These are phyloP conservation scores for Masticophis lateralis DNA, from an alignment of 2,797 vertebrate species.

Conservation along the genomic window DNA sequence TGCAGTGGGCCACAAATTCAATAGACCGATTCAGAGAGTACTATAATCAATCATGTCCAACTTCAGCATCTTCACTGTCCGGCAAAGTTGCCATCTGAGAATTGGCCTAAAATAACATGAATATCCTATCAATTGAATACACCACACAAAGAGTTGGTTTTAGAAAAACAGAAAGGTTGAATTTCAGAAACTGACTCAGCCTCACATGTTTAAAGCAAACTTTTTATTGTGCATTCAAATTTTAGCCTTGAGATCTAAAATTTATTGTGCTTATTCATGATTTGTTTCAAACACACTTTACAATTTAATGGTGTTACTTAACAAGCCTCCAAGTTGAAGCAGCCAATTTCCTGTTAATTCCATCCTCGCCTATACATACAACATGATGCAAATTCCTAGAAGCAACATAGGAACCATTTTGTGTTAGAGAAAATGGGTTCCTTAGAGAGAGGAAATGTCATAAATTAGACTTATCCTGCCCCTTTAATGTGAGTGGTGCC, in stretches of 20 bases:
- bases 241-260: slow-evolving; percentile 15
- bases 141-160: background rate
- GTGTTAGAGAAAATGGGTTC: background rate
- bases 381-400: slow-evolving; percentile 28
- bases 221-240: slow-evolving; percentile 12
- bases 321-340: slow-evolving; percentile 28
- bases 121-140: background rate
- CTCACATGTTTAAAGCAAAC: background rate
- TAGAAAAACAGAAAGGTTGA: background rate
- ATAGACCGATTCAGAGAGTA: slow-evolving; percentile 15
- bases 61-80: slow-evolving; percentile 34
- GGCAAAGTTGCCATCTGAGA: background rate
- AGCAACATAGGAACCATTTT: slow-evolving; percentile 17
- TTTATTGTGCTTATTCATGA: slow-evolving; percentile 12
- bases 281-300: slow-evolving; percentile 26
- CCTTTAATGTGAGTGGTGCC: background rate
- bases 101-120: slow-evolving; percentile 14
- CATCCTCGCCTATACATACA: slow-evolving; percentile 3
- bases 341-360: slow-evolving; percentile 19
- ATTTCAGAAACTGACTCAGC: slow-evolving; percentile 15
- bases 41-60: slow-evolving; percentile 10
- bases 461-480: slow-evolving; percentile 28
- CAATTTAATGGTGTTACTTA: slow-evolving; percentile 33
- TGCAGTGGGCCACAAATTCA: slow-evolving; percentile 34
- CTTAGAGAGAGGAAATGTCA: slow-evolving; percentile 12